These are phyloP conservation scores for Bombus ignitus DNA, from an alignment of 1,140 invertebrate genomes.

Conservation along the genomic window DNA sequence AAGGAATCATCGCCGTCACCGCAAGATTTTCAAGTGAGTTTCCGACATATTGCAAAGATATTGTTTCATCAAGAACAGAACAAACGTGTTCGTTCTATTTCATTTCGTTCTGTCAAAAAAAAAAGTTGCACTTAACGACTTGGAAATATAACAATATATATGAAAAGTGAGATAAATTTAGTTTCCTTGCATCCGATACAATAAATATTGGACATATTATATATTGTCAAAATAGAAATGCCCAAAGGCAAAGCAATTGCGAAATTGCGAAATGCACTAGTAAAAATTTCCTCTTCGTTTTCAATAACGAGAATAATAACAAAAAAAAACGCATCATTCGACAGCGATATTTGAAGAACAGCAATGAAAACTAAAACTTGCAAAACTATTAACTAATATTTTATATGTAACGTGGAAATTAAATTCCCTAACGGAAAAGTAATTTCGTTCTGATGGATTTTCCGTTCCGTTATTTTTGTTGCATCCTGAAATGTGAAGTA, in stretches of 20 bases:
- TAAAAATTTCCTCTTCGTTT: neutral
- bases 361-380: neutral
- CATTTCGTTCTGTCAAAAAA: neutral
- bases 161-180: too few relatives aligned
- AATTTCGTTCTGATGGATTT: conserved; percentile 34
- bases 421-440: conserved; percentile 28
- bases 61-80: neutral
- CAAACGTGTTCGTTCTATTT: neutral
- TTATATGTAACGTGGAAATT: conserved; percentile 3
- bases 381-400: neutral
- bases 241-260: neutral
- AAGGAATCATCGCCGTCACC: conserved; percentile 73
- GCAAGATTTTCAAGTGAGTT: conserved; percentile 71
- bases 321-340: neutral
- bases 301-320: neutral
- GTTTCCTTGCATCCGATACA: too few relatives aligned
- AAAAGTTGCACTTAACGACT: too few relatives aligned
- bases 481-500: conserved; percentile 21
- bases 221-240: neutral
- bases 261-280: neutral
- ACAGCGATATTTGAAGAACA: neutral
- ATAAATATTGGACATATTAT: neutral
- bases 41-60: neutral
- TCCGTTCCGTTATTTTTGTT: conserved; percentile 33
- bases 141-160: too few relatives aligned